Conservation (phyloP, 2,113 vertebrate genomes). For the Ivindomyrus marchei region DNA sequence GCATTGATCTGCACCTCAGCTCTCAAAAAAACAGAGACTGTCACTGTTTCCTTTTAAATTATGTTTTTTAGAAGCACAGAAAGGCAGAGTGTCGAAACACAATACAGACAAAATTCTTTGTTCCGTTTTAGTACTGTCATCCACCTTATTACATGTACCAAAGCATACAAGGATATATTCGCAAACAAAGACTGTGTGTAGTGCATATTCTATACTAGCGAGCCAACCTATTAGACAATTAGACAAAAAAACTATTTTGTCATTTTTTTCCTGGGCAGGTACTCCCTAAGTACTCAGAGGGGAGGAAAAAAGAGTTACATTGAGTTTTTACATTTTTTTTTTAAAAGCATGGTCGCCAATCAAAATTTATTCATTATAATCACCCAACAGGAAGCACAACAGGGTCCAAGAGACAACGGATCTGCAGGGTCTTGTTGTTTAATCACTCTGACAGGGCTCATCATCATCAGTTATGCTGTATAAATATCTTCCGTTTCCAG, state of each 20-base stretch:
- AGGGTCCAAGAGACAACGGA: not conserved
- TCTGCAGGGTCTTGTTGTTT: not conserved
- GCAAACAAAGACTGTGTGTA: not conserved
- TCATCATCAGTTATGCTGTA: constrained; percentile 6
- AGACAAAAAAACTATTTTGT: not conserved
- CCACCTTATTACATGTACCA: not conserved
- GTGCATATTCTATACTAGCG: not conserved
- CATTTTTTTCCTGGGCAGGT: not conserved
- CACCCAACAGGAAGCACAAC: not conserved
- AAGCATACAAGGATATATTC: not conserved
- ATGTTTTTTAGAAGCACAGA: not conserved
- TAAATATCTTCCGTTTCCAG: constrained; percentile 17
- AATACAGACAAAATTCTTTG: not conserved
- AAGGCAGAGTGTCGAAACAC: not conserved
- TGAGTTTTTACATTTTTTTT: not conserved
- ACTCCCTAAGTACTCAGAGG: not conserved
- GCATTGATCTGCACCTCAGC: not conserved
- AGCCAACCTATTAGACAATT: not conserved
- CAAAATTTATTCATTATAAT: not conserved
- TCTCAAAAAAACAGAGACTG: not conserved
- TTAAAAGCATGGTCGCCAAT: not conserved
- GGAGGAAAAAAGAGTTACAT: not conserved
- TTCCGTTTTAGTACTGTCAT: not conserved
- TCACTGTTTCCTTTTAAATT: not conserved
- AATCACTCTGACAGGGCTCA: not conserved